Evolutionary conservation across 2,888 invertebrate genomes (phyloP), one percentile per base, ranked within the genome.

Genomic region (Cantharis rustica): DNA sequence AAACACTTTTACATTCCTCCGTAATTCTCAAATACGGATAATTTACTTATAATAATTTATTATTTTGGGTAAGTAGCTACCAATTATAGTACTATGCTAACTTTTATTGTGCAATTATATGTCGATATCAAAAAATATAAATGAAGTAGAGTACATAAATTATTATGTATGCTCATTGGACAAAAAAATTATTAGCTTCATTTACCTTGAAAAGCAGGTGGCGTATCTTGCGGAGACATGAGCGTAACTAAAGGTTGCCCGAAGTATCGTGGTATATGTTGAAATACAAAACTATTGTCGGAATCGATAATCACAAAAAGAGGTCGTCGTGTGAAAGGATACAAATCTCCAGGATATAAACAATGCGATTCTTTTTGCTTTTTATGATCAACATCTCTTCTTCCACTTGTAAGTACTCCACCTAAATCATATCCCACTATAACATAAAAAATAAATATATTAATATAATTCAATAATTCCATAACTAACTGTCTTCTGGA

Each of bases 261-360:
- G 89, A 98, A 98, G 86, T 95, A 93, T 78, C 90, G 88, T 70
- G 97, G 97, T 86, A 98, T 94, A 87, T 96, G 94, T 90, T 96
- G 94, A 89, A 96, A 97, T 81, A 96, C 95, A 88, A 94, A 95
- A 85, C 97, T 97, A 90, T 98, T 98, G 89, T 98, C 96, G 81
- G 98, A 98, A 88, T 98, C 98, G 82, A 98, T 94, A 80, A 98
- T 95, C 77, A 98, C 91, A 89, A 98, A 97, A 79, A 98, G 90
- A 31, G 98, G 98, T 85, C 96, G 94, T 83, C 98, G 92, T 16
- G 97, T 96, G 89, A 95, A 98, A 1, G 98, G 96, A 87, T 95
- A 95, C 79, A 98, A 89, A 88, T 98, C 98, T 78, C 97, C 98
- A 27, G 98, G 98, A 88, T 98, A 96, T 80, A 98, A 90, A 87